phyloP scores from a whole-genome alignment of 2,113 vertebrate genomes.

The Cricetomys ansorgei region DNA sequence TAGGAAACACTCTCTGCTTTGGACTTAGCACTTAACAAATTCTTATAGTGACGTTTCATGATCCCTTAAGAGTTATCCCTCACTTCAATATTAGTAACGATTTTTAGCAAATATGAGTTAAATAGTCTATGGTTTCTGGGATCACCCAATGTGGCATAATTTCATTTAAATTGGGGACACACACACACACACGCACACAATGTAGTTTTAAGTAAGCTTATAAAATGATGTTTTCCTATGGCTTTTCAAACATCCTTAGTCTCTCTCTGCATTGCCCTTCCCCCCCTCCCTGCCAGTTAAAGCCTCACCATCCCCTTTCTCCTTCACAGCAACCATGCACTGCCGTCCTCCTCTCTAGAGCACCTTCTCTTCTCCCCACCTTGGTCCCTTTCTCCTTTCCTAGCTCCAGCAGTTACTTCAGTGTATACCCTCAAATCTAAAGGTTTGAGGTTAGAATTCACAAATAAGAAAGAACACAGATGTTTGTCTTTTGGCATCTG shows the following conservation, averaged over 20 bases:
- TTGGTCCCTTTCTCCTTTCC: neutral
- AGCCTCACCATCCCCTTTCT: neutral
- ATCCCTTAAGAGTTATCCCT: neutral
- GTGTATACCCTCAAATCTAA: neutral
- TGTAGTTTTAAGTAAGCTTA: neutral
- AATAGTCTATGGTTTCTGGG: neutral
- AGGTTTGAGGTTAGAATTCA: neutral
- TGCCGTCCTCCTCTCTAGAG: neutral
- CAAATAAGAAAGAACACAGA: neutral
- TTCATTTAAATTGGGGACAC: neutral
- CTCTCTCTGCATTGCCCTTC: neutral
- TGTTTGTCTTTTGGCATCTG: neutral
- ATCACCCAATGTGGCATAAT: neutral
- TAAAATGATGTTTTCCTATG: neutral
- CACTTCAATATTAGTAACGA: neutral
- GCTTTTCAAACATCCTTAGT: neutral
- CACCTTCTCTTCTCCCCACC: neutral
- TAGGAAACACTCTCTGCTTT: neutral
- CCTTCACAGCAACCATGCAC: neutral
- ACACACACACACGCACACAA: neutral
- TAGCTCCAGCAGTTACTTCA: neutral
- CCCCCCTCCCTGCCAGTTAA: neutral
- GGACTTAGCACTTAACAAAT: neutral
- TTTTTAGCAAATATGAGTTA: conserved; percentile 22
- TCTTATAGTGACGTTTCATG: neutral